Evolutionary conservation across 2,113 vertebrate genomes (phyloP).

Genomic region (Myocastor coypus): DNA sequence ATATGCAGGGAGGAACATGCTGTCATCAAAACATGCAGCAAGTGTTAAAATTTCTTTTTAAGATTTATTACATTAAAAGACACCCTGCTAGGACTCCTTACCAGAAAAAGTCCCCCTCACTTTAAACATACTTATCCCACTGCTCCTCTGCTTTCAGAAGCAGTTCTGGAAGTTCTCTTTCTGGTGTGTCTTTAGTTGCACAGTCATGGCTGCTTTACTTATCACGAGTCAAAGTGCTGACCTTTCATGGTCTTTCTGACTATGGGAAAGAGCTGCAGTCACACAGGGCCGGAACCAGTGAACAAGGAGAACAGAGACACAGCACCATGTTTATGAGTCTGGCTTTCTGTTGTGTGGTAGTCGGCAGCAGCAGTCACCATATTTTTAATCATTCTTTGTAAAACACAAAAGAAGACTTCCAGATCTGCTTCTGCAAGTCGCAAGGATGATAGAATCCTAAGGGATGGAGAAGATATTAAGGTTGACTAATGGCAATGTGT

Average conservation of each 20-base stretch:
- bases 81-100: neutral
- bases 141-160: neutral
- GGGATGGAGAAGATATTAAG: neutral
- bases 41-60: neutral
- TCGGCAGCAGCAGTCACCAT: too few species aligned
- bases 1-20: neutral
- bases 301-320: neutral
- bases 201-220: neutral
- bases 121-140: neutral
- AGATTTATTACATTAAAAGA: neutral
- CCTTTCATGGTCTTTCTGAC: neutral
- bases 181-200: neutral
- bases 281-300: neutral
- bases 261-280: neutral
- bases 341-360: neutral
- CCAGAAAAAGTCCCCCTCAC: neutral
- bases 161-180: neutral
- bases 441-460: neutral
- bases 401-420: neutral
- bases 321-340: neutral
- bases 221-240: neutral
- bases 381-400: neutral
- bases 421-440: neutral
- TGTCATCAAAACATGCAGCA: neutral
- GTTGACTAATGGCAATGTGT: neutral